Evolutionary conservation across 2,888 invertebrate species (phyloP).

Genomic region (Melanchra persicariae): DNA sequence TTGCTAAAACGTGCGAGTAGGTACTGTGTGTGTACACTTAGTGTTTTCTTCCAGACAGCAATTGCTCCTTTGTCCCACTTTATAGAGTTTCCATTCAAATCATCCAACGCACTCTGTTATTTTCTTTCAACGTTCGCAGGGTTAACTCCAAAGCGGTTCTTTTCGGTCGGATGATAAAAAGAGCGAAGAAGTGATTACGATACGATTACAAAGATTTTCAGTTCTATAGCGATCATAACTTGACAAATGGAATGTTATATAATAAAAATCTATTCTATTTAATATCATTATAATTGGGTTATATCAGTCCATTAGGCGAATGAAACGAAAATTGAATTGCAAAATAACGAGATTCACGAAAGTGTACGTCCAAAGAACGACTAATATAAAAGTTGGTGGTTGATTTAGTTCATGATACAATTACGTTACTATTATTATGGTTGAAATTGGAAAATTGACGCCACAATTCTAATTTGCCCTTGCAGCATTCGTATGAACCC

Average conservation of each 20-base stretch:
- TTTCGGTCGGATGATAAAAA: conserved; percentile 30
- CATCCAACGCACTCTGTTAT: conserved; percentile 45
- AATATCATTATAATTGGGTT: conserved; percentile 75
- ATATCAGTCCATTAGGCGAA: conserved; percentile 76
- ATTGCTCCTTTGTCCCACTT: conserved; percentile 53
- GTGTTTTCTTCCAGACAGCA: conserved; percentile 34
- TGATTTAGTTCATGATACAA: conserved; percentile 47
- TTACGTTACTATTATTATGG: conserved; percentile 50
- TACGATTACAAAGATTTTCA: conserved; percentile 52
- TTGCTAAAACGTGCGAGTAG: conserved; percentile 28
- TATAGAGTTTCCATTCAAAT: conserved; percentile 51
- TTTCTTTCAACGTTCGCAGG: conserved; percentile 31
- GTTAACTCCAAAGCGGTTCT: conserved; percentile 35
- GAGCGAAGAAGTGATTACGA: conserved; percentile 40
- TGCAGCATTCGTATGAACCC: conserved; percentile 37
- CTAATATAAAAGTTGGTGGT: conserved; percentile 23
- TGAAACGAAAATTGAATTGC: conserved; percentile 76
- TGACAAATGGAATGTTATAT: conserved; percentile 63
- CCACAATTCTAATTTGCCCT: conserved; percentile 51
- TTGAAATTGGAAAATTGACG: conserved; percentile 38
- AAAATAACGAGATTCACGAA: conserved; percentile 65
- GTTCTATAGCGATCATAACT: conserved; percentile 65
- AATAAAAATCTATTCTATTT: conserved; percentile 67
- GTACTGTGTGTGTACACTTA: conserved; percentile 37
- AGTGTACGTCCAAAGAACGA: conserved; percentile 36